Conservation (phyloP, 2,113 vertebrate species). For the Mesocricetus auratus region DNA sequence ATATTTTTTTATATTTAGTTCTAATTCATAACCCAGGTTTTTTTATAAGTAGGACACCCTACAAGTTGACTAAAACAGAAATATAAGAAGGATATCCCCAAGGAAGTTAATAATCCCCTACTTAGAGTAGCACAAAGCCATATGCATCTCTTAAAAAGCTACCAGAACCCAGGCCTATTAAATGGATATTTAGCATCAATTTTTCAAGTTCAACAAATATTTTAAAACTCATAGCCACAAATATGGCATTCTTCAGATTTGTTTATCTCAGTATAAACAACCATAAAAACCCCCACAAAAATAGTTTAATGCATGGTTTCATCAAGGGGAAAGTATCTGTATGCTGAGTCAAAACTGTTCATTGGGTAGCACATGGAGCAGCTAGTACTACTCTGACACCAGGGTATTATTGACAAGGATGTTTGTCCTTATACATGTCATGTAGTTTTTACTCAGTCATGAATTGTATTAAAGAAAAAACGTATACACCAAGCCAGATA, state of each 20-base stretch:
- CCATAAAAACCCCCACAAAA: neutral
- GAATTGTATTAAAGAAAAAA: neutral
- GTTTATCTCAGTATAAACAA: neutral
- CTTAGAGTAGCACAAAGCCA: neutral
- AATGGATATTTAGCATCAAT: neutral
- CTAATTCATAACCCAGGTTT: constrained; percentile 12
- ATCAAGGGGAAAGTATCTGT: neutral
- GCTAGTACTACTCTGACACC: neutral
- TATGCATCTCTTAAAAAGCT: neutral
- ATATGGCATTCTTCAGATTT: neutral
- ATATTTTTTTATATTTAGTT: neutral
- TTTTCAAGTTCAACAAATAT: neutral
- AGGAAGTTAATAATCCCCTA: neutral
- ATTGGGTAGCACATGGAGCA: neutral
- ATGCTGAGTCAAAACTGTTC: neutral
- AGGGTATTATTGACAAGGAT: neutral
- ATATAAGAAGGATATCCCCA: neutral
- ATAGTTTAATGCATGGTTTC: neutral
- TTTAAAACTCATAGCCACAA: neutral
- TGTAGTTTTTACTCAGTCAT: neutral
- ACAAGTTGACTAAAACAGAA: neutral
- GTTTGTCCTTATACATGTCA: neutral
- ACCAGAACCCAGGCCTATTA: neutral
- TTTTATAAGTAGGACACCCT: neutral
- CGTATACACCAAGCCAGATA: neutral